Conservation (phyloP, 2,113 vertebrate genomes). For the Arothron firmamentum region DNA sequence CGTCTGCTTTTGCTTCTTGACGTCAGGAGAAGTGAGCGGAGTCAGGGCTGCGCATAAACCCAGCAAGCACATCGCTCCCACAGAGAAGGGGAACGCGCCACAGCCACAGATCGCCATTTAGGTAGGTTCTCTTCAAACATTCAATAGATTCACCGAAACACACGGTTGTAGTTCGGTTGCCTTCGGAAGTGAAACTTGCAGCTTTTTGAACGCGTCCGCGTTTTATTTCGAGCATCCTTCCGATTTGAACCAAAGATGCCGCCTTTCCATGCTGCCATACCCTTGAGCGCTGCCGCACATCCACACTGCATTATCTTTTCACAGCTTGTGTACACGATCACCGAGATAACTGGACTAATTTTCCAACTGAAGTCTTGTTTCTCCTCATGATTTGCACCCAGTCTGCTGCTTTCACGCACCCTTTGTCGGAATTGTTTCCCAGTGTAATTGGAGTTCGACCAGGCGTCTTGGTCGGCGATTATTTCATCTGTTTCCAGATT, state of each 20-base stretch:
- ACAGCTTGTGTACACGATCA: neutral
- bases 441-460: slow-evolving; percentile 20
- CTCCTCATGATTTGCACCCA: slow-evolving; percentile 18
- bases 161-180: neutral
- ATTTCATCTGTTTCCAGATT: neutral
- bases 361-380: neutral
- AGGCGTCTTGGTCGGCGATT: slow-evolving; percentile 1
- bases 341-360: neutral
- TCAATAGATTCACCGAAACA: neutral
- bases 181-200: neutral
- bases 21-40: slow-evolving; percentile 68
- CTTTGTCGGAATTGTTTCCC: neutral
- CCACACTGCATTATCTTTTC: slow-evolving; percentile 33
- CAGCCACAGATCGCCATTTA: slow-evolving; percentile 59
- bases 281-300: slow-evolving; percentile 65
- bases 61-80: slow-evolving; percentile 60
- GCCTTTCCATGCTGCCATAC: slow-evolving; percentile 40
- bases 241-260: slow-evolving; percentile 36
- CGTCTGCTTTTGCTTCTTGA: slow-evolving; percentile 60
- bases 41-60: slow-evolving; percentile 61
- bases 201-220: slow-evolving; percentile 5
- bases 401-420: slow-evolving; percentile 39
- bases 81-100: slow-evolving; percentile 52
- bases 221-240: slow-evolving; percentile 33
- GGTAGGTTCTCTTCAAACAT: slow-evolving; percentile 32